Evolutionary conservation across 1,140 invertebrate genomes (phyloP).

Genomic region (Mizuhopecten yessoensis): DNA sequence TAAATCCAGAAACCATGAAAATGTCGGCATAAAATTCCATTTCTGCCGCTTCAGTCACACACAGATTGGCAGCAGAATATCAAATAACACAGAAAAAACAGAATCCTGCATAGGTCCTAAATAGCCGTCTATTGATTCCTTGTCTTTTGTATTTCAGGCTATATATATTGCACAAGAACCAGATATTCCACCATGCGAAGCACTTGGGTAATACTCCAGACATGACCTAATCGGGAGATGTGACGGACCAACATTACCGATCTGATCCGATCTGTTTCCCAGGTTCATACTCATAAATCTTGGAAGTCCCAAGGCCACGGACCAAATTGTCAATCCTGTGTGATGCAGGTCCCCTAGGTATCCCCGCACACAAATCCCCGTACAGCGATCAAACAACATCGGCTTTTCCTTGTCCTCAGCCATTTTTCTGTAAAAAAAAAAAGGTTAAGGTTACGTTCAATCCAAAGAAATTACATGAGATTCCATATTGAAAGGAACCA

Average conservation of each 20-base stretch:
- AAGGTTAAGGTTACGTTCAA: neutral
- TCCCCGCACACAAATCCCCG: neutral
- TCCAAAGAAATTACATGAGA: too few species aligned
- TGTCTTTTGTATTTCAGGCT: neutral
- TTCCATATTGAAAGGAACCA: too few species aligned
- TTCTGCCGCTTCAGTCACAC: neutral
- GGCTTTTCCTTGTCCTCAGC: neutral
- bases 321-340: neutral
- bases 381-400: neutral
- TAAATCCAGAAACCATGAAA: neutral
- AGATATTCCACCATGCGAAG: neutral
- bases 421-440: neutral
- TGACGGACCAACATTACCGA: neutral
- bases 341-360: neutral
- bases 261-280: neutral
- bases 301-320: neutral
- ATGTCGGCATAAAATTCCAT: neutral
- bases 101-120: neutral
- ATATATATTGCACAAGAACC: neutral
- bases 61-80: constrained; percentile 24
- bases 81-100: constrained; percentile 16
- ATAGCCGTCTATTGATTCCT: neutral
- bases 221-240: neutral
- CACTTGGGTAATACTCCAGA: neutral
- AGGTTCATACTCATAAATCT: constrained; percentile 21